These are phyloP conservation scores for Embidobia sp. DNA, from an alignment of 2,888 invertebrate species.

Conservation along the genomic window DNA sequence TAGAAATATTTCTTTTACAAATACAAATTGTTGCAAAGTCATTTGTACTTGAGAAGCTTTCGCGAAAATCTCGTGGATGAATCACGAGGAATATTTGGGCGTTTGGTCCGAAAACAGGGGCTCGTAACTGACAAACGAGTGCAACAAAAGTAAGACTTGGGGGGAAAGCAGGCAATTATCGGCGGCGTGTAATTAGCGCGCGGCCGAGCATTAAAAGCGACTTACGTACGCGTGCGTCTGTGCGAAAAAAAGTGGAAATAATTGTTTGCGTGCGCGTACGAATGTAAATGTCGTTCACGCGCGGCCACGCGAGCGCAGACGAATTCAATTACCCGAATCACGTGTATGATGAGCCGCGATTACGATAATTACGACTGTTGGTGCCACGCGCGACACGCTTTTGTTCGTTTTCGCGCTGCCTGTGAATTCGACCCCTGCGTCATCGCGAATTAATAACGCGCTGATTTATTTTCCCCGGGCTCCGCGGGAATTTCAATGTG, in stretches of 20 bases:
- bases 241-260: conserved; percentile 7
- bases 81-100: conserved; percentile 33
- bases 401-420: conserved; percentile 18
- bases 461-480: conserved; percentile 20
- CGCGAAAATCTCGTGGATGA: conserved; percentile 15
- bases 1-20: too few relatives aligned
- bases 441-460: conserved; percentile 28
- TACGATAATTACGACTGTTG: conserved; percentile 48
- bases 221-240: conserved; percentile 44
- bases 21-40: too few relatives aligned
- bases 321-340: conserved; percentile 55
- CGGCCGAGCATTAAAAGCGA: conserved; percentile 46
- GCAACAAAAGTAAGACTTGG: conserved; percentile 12
- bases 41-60: too few relatives aligned
- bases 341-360: conserved; percentile 51
- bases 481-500: conserved; percentile 13
- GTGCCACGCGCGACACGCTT: conserved; percentile 25
- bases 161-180: conserved; percentile 44
- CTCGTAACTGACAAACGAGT: conserved; percentile 39
- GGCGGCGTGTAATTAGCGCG: conserved; percentile 47
- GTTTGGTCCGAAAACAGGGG: conserved; percentile 16
- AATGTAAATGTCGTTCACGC: conserved; percentile 46
- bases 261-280: conserved; percentile 49
- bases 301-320: conserved; percentile 27
- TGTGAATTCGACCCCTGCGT: background rate